Evolutionary conservation across 2,797 vertebrate genomes (phyloP), one percentile per base, ranked within the genome.

Genomic region (Xenops minutus): DNA sequence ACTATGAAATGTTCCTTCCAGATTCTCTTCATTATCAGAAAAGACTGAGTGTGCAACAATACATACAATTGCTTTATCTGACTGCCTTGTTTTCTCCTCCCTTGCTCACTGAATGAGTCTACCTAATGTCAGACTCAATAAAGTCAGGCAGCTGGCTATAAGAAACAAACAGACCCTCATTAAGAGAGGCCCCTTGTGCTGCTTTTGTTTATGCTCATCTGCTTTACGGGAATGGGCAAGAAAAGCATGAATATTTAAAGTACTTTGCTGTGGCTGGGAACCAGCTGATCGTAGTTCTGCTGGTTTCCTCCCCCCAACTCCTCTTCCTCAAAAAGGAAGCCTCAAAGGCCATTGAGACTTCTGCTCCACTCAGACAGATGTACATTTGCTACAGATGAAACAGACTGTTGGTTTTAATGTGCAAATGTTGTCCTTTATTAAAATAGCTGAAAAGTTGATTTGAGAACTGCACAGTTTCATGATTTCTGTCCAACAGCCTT

Each of bases 201-300:
- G 85, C 93, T 81, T 96, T 96, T 95, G 81, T 97, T 95, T 93
- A 66, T 94, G 95, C 76, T 96, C 81, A 84, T 91, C 88, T 92
- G 85, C 68, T 77, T 90, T 90, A 73, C 12, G 63, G 81, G 88
- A 86, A 91, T 44, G 51, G 69, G 19, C 8, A 46, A 81, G 86
- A 74, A 79, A 74, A 75, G 17, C 81, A 94, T 91, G 89, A 95
- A 94, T 93, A 93, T 94, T 96, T 85, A 82, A 95, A 88, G 75
- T 48, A 46, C 51, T 95, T 83, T 75, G 13, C 69, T 67, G 64
- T 61, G 69, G 17, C 74, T 78, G 54, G 75, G n/a, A 91, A 72
- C 56, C 29, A 75, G 66, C 79, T 81, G 68, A 95, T 72, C 22
- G 27, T 41, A 74, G 0, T 85, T 91, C 51, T 67, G 36, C 51